Evolutionary conservation across 1,140 invertebrate species (phyloP).

Genomic region (Zaprionus inermis): DNA sequence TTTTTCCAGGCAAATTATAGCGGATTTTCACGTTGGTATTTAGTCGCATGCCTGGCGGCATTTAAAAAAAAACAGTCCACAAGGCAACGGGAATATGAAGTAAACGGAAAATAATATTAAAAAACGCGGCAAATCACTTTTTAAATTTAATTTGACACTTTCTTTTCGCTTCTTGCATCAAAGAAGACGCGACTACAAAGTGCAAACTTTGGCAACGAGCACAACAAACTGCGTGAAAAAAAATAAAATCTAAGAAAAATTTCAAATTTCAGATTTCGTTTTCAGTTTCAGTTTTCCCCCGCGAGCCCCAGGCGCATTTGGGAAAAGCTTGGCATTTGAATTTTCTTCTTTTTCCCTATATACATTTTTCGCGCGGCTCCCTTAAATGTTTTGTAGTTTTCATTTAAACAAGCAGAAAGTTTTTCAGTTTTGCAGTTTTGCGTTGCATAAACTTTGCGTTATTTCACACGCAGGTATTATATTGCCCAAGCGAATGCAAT

Average conservation of each 20-base stretch:
- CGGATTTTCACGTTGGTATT: conserved; percentile 59
- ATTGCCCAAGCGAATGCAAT: conserved; percentile 74
- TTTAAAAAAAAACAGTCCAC: conserved; percentile 52
- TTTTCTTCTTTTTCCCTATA: conserved; percentile 50
- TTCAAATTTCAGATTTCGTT: conserved; percentile 65
- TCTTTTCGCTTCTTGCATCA: conserved; percentile 53
- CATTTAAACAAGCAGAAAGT: conserved; percentile 71
- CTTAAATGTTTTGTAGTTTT: conserved; percentile 81
- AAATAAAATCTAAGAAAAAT: conserved; percentile 22
- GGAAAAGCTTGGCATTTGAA: conserved; percentile 68
- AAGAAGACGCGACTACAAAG: conserved; percentile 76
- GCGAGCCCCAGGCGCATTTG: conserved; percentile 11
- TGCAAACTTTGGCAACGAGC: conserved; percentile 65
- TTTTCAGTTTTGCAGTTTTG: conserved; percentile 36
- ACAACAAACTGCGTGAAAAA: conserved; percentile 15
- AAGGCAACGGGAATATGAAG: conserved; percentile 18
- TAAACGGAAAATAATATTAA: conserved; percentile 20
- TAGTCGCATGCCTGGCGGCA: conserved; percentile 55
- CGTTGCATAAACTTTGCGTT: conserved; percentile 78
- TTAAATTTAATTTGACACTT: conserved; percentile 82
- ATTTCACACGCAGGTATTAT: conserved; percentile 81
- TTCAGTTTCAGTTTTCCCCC: conserved; percentile 58
- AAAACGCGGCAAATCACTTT: conserved; percentile 76
- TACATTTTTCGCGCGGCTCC: conserved; percentile 43
- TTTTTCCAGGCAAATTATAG: conserved; percentile 40